These are phyloP conservation scores for Linurgus olivaceus DNA, from an alignment of 2,797 vertebrate species.

Conservation along the genomic window DNA sequence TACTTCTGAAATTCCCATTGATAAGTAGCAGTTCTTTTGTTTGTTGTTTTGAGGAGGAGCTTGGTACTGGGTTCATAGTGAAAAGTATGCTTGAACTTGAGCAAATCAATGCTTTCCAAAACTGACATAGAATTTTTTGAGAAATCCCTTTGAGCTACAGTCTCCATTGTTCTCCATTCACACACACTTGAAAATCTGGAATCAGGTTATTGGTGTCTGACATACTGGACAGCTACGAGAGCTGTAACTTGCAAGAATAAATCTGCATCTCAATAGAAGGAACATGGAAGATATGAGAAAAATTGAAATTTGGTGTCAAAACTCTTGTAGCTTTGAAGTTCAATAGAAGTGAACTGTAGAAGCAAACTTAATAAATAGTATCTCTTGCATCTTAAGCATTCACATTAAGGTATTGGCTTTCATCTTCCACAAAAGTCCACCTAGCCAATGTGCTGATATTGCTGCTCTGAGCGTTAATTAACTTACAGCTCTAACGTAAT, in stretches of 20 bases:
- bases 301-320: neutral
- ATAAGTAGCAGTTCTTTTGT: neutral
- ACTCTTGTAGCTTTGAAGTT: neutral
- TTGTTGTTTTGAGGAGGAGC: neutral
- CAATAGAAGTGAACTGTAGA: neutral
- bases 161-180: neutral
- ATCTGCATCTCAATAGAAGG: neutral
- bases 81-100: neutral
- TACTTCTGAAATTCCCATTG: neutral
- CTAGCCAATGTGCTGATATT: neutral
- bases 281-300: rapidly evolving
- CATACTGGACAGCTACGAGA: neutral
- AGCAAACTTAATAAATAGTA: neutral
- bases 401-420: neutral
- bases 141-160: neutral
- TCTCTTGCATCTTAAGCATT: neutral
- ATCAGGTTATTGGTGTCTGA: neutral
- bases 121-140: neutral
- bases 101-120: neutral
- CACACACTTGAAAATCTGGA: neutral
- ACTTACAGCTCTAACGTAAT: rapidly evolving
- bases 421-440: neutral
- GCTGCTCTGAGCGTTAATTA: neutral
- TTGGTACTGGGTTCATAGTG: neutral
- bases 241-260: neutral